These are phyloP conservation scores for Drosophila flavopinicola DNA, from an alignment of 2,888 invertebrate species.

Conservation along the genomic window DNA sequence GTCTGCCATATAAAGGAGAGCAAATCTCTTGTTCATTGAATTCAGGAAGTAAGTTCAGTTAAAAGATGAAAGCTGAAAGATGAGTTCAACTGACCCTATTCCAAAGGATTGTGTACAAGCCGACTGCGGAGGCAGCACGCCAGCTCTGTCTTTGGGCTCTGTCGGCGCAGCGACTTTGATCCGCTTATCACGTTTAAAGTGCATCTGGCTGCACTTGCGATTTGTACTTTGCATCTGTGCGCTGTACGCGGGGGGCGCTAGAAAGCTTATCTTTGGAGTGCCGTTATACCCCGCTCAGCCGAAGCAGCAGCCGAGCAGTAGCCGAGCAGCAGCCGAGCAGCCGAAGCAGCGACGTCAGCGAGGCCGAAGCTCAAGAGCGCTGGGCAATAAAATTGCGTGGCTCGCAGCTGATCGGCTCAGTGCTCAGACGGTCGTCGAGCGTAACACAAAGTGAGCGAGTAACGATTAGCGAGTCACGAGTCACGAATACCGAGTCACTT, in stretches of 20 bases:
- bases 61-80: too few species aligned
- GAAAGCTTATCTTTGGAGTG: conserved; percentile 52
- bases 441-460: conserved; percentile 15
- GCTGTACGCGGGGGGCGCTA: background rate
- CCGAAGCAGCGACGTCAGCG: conserved; percentile 11
- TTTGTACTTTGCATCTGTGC: conserved; percentile 64
- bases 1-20: too few species aligned
- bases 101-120: too few species aligned
- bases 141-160: conserved; percentile 17
- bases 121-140: too few species aligned
- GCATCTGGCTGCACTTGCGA: conserved; percentile 36
- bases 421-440: conserved; percentile 62
- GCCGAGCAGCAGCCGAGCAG: conserved; percentile 2
- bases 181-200: conserved; percentile 45
- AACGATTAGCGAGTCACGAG: background rate
- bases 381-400: conserved; percentile 70
- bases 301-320: conserved; percentile 7
- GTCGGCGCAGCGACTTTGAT: conserved; percentile 50
- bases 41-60: too few species aligned
- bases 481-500: background rate
- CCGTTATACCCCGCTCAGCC: conserved; percentile 31
- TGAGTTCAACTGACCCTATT: too few species aligned
- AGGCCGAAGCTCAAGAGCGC: conserved; percentile 46
- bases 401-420: conserved; percentile 67
- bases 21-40: too few species aligned